phyloP scores from a whole-genome alignment of 2,113 vertebrate species.

The Dendropsophus ebraccatus region DNA sequence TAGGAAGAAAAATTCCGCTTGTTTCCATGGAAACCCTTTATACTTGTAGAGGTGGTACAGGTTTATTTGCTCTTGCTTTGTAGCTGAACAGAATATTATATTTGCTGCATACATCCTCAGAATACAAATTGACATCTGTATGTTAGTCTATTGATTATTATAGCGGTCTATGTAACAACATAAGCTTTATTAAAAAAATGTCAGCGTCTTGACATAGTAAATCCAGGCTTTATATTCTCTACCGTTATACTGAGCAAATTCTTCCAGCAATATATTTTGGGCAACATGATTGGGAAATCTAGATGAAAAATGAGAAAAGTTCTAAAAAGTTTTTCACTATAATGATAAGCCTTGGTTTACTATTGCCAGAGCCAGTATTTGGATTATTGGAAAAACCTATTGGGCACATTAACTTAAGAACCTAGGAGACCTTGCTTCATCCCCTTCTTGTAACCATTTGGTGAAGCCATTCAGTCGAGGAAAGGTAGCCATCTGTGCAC shows the following conservation, averaged over 20 bases:
- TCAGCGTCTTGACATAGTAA: background rate
- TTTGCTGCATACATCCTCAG: slow-evolving; percentile 22
- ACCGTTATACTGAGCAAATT: background rate
- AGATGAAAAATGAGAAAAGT: background rate
- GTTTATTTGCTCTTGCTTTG: slow-evolving; percentile 30
- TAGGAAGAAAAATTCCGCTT: slow-evolving; percentile 36
- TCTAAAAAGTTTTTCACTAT: background rate
- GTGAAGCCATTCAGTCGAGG: background rate
- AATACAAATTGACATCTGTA: slow-evolving; percentile 32
- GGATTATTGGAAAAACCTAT: background rate
- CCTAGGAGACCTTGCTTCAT: background rate
- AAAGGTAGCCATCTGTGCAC: too few relatives aligned
- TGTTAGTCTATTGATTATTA: slow-evolving; percentile 19
- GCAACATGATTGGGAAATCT: background rate
- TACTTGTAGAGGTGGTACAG: slow-evolving; percentile 26
- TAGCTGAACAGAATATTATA: slow-evolving; percentile 43
- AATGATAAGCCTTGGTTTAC: background rate
- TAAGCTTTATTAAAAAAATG: background rate
- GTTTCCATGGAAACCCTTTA: slow-evolving; percentile 48
- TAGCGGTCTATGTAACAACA: background rate
- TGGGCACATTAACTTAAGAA: background rate
- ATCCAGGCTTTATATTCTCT: background rate
- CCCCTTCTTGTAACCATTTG: background rate
- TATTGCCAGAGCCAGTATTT: background rate
- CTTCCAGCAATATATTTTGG: background rate